A percentile compares a stretch with the other conserved stretches of the same genome.
Evolutionary conservation across 64 coral and sea anemone genomes (phyloP).

Genomic region (Montipora capricornis): DNA sequence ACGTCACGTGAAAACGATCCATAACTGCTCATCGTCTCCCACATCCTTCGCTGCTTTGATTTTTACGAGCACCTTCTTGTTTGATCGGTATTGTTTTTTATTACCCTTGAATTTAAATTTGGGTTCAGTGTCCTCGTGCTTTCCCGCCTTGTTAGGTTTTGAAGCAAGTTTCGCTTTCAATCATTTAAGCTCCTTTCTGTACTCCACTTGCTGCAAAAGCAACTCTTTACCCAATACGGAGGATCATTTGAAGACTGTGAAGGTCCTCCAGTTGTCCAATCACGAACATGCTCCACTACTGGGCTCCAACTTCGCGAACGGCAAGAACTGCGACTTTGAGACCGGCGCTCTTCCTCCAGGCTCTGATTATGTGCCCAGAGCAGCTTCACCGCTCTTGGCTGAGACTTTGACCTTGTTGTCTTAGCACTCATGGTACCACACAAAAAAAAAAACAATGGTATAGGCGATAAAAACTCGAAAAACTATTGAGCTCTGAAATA

Average conservation of each 20-base stretch:
- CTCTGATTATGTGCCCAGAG: too few relatives aligned
- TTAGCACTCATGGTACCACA: too few relatives aligned
- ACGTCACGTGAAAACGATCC: too few relatives aligned
- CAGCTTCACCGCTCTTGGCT: too few relatives aligned
- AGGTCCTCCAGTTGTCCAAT: neutral
- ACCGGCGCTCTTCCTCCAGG: too few relatives aligned
- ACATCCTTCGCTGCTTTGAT: neutral
- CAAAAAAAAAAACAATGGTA: too few relatives aligned
- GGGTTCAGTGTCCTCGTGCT: neutral
- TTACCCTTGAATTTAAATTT: slow-evolving; percentile 26
- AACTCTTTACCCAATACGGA: slow-evolving; percentile 8
- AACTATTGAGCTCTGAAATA: too few relatives aligned
- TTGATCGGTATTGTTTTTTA: neutral
- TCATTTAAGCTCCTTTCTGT: slow-evolving; percentile 7
- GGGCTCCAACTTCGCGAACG: too few relatives aligned
- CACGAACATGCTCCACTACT: too few relatives aligned
- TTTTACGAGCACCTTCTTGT: neutral
- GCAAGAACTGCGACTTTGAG: too few relatives aligned
- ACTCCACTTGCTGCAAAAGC: slow-evolving; percentile 14
- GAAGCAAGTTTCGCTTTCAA: slow-evolving; percentile 18
- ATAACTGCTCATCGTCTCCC: neutral
- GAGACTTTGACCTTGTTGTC: too few relatives aligned
- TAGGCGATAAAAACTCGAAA: too few relatives aligned
- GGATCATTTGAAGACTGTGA: neutral
- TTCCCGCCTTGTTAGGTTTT: neutral